phyloP scores from a whole-genome alignment of 2,797 vertebrate species.

The Sebastes taczanowskii region DNA sequence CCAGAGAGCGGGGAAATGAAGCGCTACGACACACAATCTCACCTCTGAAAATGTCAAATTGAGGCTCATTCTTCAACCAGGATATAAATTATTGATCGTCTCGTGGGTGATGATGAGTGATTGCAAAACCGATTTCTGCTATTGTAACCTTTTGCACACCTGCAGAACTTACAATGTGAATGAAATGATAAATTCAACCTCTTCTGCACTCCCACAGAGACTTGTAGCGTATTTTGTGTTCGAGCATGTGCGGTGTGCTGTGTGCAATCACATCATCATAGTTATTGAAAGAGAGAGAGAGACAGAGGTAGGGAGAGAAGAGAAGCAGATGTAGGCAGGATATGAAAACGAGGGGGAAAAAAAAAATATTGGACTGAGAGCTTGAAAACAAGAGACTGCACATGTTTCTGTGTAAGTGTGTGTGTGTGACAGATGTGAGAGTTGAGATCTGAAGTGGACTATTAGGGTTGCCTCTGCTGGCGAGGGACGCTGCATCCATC shows the following conservation, averaged over 20 bases:
- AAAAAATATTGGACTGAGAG: slow-evolving; percentile 22
- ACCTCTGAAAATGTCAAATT: slow-evolving; percentile 46
- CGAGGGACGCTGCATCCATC: slow-evolving; percentile 61
- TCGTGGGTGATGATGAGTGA: slow-evolving; percentile 29
- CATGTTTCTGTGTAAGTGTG: slow-evolving; percentile 7
- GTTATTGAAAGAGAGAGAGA: slow-evolving; percentile 4
- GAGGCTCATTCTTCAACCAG: not conserved
- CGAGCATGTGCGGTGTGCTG: not conserved
- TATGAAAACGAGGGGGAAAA: slow-evolving; percentile 26
- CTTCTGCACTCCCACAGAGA: slow-evolving; percentile 7
- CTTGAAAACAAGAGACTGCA: slow-evolving; percentile 38
- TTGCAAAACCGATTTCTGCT: slow-evolving; percentile 39
- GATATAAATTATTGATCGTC: slow-evolving; percentile 44
- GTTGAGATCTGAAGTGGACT: slow-evolving; percentile 54
- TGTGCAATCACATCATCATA: slow-evolving; percentile 9
- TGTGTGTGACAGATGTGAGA: slow-evolving; percentile 37
- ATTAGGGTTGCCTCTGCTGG: slow-evolving; percentile 57
- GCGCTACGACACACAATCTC: not conserved
- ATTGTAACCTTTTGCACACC: slow-evolving; percentile 63
- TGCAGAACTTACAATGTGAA: slow-evolving; percentile 36
- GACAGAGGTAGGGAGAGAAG: not conserved
- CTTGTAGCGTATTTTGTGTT: not conserved
- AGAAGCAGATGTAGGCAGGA: slow-evolving; percentile 25
- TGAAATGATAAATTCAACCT: slow-evolving; percentile 33
- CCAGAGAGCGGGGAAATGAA: slow-evolving; percentile 9